Base-by-base conservation (phyloP, 30 jellyfish, hydroid and myxozoan genomes). In the Aurelia coerulea region DNA sequence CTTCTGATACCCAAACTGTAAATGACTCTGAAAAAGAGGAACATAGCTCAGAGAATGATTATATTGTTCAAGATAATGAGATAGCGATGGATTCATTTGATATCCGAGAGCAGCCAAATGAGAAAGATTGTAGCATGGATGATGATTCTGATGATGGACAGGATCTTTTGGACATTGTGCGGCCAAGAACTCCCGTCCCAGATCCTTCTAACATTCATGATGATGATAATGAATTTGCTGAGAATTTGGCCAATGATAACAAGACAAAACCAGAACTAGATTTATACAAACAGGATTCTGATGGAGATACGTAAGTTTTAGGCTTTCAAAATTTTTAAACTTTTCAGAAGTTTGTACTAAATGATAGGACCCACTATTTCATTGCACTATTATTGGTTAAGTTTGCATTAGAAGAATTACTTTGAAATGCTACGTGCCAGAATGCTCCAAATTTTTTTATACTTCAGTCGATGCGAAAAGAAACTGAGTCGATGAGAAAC, bases 271-370 rank as follows among this genome's bases (percentile, higher is more conserved):
- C 29, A 16, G 70, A 62, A 23, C 63, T 31, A 18, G 76, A 60
- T 62, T 52, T 84, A 17, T 84, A 68, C 75, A 62, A 18, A 15
- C 87, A 84, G 39, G 93, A 84, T 53, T 33, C 46, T 14, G 93
- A 84, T 74, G 93, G 93, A 12, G 93, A 84, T 12, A 84, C 93
- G 93, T 84, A 33, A 60, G 93, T 84, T 16, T 15, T 53, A 46
- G 8, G 8, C 8, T 33, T 16, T 19, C 35, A n/a, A 5, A 68
- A 16, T 12, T 68, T 68, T 49, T 68, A 9, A 39, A 39, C 51
- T 39, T 2, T 23, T 23, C 29, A 23, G 29, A 23, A 23, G 29
- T 23, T 23, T 23, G 29, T 23, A 23, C 29, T 23, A 23, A 23
- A 23, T 23, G 29, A 23, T 23, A 23, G 29, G 29, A 23, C 29